Conservation (phyloP, 2,113 vertebrate species). For the Nansenia antarctica region DNA sequence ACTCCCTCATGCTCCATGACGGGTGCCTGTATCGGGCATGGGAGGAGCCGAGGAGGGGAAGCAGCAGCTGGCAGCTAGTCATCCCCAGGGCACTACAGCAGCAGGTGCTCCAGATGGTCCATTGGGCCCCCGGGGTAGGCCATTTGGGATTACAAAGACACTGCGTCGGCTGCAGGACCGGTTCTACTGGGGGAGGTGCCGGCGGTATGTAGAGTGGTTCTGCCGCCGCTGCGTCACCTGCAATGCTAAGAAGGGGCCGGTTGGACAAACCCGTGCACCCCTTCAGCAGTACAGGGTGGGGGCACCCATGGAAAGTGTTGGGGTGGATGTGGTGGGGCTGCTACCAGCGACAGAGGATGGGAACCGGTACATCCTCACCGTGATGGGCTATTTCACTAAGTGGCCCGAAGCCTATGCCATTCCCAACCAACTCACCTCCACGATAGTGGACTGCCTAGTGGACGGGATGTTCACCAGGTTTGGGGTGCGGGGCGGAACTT, state of each 20-base stretch:
- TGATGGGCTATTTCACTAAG: slow-evolving; percentile 46
- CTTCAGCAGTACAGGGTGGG: slow-evolving; percentile 2
- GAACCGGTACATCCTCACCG: slow-evolving; percentile 17
- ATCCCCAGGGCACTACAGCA: too few relatives aligned
- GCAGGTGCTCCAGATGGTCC: too few relatives aligned
- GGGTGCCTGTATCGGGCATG: too few relatives aligned
- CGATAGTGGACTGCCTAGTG: neutral
- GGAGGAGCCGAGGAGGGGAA: too few relatives aligned
- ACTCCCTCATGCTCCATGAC: too few relatives aligned
- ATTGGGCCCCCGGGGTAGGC: too few relatives aligned
- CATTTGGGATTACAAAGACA: too few relatives aligned
- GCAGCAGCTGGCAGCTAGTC: too few relatives aligned
- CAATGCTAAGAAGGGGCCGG: neutral
- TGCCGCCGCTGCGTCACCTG: neutral
- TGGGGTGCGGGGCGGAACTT: slow-evolving; percentile 23
- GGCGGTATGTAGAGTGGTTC: too few relatives aligned
- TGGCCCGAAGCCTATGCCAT: slow-evolving; percentile 22
- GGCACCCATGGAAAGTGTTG: slow-evolving; percentile 21
- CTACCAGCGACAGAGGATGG: slow-evolving; percentile 16
- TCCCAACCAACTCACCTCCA: slow-evolving; percentile 7
- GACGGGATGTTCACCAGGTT: neutral
- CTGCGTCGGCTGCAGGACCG: too few relatives aligned
- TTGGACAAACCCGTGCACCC: neutral
- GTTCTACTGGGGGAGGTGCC: too few relatives aligned
- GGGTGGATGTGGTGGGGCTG: slow-evolving; percentile 33